Base-by-base conservation (phyloP, 2,888 invertebrate genomes). In the Alsophila aescularia region DNA sequence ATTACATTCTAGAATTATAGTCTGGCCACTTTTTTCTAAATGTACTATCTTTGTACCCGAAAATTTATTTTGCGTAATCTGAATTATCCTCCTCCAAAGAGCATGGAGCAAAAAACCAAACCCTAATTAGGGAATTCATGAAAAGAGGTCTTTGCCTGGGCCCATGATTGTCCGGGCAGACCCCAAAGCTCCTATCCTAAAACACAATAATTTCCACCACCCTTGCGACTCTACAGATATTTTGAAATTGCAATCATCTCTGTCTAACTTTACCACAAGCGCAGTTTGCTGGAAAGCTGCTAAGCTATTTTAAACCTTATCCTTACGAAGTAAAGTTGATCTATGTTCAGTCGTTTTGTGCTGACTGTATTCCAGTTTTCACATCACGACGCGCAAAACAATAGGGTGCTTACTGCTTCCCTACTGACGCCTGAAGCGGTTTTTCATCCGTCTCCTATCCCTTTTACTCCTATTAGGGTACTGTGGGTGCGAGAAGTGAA, bases 351-450 rank as follows among this genome's bases (percentile, higher is more conserved):
- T 36, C 15, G 44, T 51, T 57, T 50, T 57, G 24, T 39, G 53
- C 54, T 40, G 40, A 58, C 61, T 63, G 66, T 58, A 63, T 55
- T 75, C 75, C 71, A 73, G 74, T 83, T 85, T 80, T 78, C 85
- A 83, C 86, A 83, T 77, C 79, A 76, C 70, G 73, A 85, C 79
- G 83, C 81, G 77, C 84, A 86, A 89, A 90, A 90, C 90, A 90
- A 90, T 88, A 79, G 90, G 90, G 87, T 83, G 85, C 86, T 87
- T 80, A 83, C 77, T 76, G 82, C 79, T 85, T 87, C 88, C 87
- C 86, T 85, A 78, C 75, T 75, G 72, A 75, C 75, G 88, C 88
- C 86, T 85, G 82, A 83, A 88, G 88, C 83, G 77, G 77, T 81
- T 84, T 85, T 84, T 79, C 83, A 79, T 79, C 67, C 60, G 67